Conservation (phyloP, 2,113 vertebrate species). For the Poecilia latipinna region DNA sequence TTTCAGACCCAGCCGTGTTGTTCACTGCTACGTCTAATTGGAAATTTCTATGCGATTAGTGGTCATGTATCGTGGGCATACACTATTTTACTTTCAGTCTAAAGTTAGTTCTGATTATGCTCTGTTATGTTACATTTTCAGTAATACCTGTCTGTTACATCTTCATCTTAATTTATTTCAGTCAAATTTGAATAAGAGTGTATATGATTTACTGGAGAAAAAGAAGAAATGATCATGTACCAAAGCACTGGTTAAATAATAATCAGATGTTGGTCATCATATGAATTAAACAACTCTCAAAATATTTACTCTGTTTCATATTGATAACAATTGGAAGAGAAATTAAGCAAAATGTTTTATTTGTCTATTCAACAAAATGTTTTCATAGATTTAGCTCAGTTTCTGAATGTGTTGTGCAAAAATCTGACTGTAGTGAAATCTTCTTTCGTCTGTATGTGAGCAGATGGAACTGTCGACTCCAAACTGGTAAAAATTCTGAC, state of each 20-base stretch:
- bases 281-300: too few relatives aligned
- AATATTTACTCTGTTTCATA: too few relatives aligned
- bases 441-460: not conserved
- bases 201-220: not conserved
- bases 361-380: too few relatives aligned
- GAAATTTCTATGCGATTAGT: constrained; percentile 18
- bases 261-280: too few relatives aligned
- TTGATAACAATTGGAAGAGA: too few relatives aligned
- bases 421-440: not conserved
- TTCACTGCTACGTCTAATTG: constrained; percentile 21
- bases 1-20: constrained; percentile 8
- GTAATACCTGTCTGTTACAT: not conserved
- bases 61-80: not conserved
- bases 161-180: not conserved
- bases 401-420: not conserved
- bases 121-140: not conserved
- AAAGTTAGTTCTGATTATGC: not conserved
- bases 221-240: not conserved
- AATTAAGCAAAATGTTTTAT: too few relatives aligned
- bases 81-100: not conserved
- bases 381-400: not conserved
- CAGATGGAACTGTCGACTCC: not conserved
- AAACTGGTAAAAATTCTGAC: too few relatives aligned
- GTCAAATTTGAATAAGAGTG: not conserved
- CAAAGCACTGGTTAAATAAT: too few relatives aligned